Evolutionary conservation across 2,113 vertebrate species (phyloP), one percentile per base, ranked within the genome.

Genomic region (Gymnocephalus cernua): DNA sequence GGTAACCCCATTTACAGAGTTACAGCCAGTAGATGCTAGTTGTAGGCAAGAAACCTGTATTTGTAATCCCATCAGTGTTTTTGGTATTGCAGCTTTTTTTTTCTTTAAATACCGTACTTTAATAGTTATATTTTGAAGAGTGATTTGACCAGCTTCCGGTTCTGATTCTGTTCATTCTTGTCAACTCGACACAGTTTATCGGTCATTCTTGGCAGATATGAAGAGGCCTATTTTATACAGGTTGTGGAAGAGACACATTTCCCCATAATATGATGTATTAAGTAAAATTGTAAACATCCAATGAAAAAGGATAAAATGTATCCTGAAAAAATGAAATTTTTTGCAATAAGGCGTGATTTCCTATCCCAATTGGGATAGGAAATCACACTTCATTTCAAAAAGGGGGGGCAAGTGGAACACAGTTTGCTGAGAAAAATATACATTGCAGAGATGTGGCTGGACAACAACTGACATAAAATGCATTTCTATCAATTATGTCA

Each of bases 41-140:
- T 59, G 2, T 18, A 18, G 10, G 8, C 13, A 50, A 23, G 27
- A 19, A 23, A 11, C 4, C 1, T 9, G 14, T 62, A 3, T 41
- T 3, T 51, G 3, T 25, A 12, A 48, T 32, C 2, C 19, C 18
- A 48, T 0, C 2, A 41, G 18, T 58, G 15, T 19, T 58, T 32
- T 32, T 16, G 10, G 9, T 32, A 21, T 15, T 23, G 11, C 12
- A 2, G 16, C 29, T 1, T 2, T 23, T 47, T 69, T 9, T 18
- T 6, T 11, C 38, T 16, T 13, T 0, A n/a, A 11, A 11, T 41
- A n/a, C n/a, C n/a, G n/a, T n/a, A 41, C 10, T 41, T 41, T 41
- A 41, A 41, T 23, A 23, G 1, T 45, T 58, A 0, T 38, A 69
- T 79, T 79, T 74, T 86, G 64, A 79, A 74, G 25, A 21, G 38